Evolutionary conservation across 2,888 invertebrate genomes (phyloP), one percentile per base, ranked within the genome.

Genomic region (Agelastica alni): DNA sequence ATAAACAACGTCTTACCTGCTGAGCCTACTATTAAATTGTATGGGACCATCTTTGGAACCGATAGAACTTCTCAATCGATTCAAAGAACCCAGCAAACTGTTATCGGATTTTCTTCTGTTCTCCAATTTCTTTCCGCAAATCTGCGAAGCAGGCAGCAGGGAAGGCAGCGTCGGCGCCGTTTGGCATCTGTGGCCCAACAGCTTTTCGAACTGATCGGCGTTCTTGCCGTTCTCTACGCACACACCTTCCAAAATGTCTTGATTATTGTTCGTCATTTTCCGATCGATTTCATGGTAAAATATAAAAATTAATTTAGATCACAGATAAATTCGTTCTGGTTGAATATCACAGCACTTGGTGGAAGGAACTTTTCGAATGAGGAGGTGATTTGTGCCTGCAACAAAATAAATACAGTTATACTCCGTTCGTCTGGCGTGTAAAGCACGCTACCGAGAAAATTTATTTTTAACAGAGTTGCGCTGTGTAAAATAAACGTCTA

Each of bases 1-100:
- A n/a, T n/a, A n/a, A n/a, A n/a, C n/a, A 18, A 32, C 12, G 14
- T 51, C 59, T 62, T 63, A 72, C 72, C 72, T 69, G 64, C 67
- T 71, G 53, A 69, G 67, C 44, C 58, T 62, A 30, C 52, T 56
- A 34, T 56, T 56, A 14, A 59, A 43, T 28, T 62, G 61, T 26
- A 63, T 65, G 2, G 67, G 63, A 2, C 61, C 60, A 42, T 71
- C 70, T 58, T 66, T 70, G 20, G 68, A 64, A 75, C 69, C 81
- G 77, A 69, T 80, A 73, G 66, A 81, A 75, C 64, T 37, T 77
- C 82, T 56, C 80, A 77, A 79, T 80, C 78, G 78, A 59, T 82
- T 81, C 64, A 83, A 77, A 28, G 81, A 77, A 51, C 79, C 79
- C 59, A 83, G 76, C 28, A 84, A 75, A 59, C 83, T 81, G 18